Conservation (phyloP, 2,797 vertebrate species). For the Poeciliopsis gracilis region DNA sequence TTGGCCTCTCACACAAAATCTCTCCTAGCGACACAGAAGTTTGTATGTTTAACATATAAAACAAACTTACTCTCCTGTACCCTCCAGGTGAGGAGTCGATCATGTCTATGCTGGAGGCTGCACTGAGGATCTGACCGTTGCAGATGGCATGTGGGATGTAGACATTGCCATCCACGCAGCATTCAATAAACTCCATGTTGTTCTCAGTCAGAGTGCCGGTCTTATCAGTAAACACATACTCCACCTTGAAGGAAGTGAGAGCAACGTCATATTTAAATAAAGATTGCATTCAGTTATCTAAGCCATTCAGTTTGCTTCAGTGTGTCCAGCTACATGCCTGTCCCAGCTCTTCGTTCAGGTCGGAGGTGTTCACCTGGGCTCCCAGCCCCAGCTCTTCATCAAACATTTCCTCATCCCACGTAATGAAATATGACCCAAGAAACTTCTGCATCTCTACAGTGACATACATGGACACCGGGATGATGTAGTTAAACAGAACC, state of each 20-base stretch:
- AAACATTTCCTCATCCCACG: constrained; percentile 98
- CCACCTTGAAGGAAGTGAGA: constrained; percentile 83
- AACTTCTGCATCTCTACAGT: constrained; percentile 99
- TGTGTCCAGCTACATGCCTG: constrained; percentile 79
- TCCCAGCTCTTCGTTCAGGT: constrained; percentile 96
- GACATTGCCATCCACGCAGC: constrained; percentile 95
- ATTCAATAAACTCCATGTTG: constrained; percentile 99
- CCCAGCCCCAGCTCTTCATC: constrained; percentile 92
- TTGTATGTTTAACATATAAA: neutral
- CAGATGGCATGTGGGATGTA: constrained; percentile 93
- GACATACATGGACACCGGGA: constrained; percentile 98
- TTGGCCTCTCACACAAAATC: neutral
- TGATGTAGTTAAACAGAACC: constrained; percentile 99
- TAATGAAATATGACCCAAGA: constrained; percentile 96
- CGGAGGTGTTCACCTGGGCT: constrained; percentile 96
- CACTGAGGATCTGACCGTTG: constrained; percentile 93
- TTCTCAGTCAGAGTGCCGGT: constrained; percentile 98
- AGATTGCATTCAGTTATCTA: neutral
- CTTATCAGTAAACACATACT: constrained; percentile 99
- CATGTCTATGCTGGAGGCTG: constrained; percentile 92
- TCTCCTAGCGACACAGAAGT: neutral
- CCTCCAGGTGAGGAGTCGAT: constrained; percentile 93
- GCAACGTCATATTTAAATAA: neutral
- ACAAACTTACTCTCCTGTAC: constrained; percentile 84
- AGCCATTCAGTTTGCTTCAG: neutral